These are phyloP conservation scores for Drosophila tanythrix DNA, from an alignment of 2,888 invertebrate species.

Conservation along the genomic window DNA sequence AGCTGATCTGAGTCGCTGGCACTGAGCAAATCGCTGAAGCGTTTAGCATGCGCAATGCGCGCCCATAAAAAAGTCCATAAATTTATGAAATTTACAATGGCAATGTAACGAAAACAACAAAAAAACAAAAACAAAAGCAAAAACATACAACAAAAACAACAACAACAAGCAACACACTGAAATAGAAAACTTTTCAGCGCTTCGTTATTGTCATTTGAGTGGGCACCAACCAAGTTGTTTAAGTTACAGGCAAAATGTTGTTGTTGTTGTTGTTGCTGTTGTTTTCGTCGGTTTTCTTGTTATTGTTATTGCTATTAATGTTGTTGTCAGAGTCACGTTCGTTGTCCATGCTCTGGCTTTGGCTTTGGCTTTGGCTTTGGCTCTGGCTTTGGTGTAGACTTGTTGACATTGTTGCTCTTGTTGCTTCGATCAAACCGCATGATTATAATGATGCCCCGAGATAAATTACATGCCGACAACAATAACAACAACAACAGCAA, in stretches of 20 bases:
- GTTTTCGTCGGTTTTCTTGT: background rate
- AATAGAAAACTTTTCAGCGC: conserved; percentile 61
- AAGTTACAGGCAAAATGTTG: conserved; percentile 46
- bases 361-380: conserved; percentile 1
- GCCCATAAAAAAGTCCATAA: conserved; percentile 44
- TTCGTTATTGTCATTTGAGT: conserved; percentile 64
- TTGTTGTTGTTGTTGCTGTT: conserved; percentile 5
- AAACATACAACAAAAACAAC: background rate
- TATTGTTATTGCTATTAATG: conserved; percentile 1
- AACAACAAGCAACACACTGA: conserved; percentile 17
- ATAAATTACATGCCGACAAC: conserved; percentile 35
- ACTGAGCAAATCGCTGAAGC: conserved; percentile 63
- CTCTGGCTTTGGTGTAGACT: conserved; percentile 16
- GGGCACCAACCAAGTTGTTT: conserved; percentile 48
- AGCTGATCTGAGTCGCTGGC: conserved; percentile 29
- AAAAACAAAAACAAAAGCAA: background rate
- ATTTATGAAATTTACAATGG: conserved; percentile 59
- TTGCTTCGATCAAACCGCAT: conserved; percentile 30
- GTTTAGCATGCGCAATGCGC: conserved; percentile 62
- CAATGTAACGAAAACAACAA: conserved; percentile 31
- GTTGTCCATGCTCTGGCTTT: conserved; percentile 13
- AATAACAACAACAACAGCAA: background rate
- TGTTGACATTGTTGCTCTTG: conserved; percentile 36
- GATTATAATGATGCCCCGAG: conserved; percentile 25
- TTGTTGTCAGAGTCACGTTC: conserved; percentile 52